Evolutionary conservation across 2,888 invertebrate species (phyloP).

Genomic region (Eurytoma californica): DNA sequence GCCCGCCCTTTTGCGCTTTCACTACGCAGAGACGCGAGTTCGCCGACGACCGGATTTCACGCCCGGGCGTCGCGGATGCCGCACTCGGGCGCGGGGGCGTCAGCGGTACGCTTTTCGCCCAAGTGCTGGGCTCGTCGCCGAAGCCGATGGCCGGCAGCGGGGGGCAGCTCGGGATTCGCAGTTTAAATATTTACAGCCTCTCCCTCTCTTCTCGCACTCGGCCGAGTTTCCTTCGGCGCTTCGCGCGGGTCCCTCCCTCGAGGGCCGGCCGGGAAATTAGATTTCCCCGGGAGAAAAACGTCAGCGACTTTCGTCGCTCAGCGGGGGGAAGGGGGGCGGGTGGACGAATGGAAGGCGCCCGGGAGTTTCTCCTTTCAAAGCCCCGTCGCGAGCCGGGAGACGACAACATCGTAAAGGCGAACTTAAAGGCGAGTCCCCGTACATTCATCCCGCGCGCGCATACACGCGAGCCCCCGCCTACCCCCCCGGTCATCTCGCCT

Average conservation of each 20-base stretch:
- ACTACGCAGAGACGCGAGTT: too few species aligned
- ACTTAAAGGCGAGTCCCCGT: constrained; percentile 51
- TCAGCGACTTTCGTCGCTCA: constrained; percentile 56
- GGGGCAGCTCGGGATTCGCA: constrained; percentile 60
- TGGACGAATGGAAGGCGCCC: constrained; percentile 46
- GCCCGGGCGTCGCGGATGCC: too few species aligned
- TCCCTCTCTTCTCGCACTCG: constrained; percentile 52
- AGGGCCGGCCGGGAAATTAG: constrained; percentile 64
- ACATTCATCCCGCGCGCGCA: not conserved
- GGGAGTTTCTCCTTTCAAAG: constrained; percentile 61
- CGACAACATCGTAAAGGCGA: constrained; percentile 58
- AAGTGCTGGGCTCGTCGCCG: too few species aligned
- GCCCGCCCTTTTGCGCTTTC: too few species aligned
- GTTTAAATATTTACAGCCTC: constrained; percentile 68
- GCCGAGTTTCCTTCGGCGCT: constrained; percentile 47
- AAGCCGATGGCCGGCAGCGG: too few species aligned
- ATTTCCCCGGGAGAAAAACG: constrained; percentile 66
- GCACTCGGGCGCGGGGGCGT: too few species aligned
- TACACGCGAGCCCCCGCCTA: not conserved
- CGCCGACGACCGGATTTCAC: too few species aligned
- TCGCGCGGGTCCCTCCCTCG: constrained; percentile 2
- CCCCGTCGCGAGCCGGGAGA: constrained; percentile 43
- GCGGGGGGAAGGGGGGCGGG: not conserved
- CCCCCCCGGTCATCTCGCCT: constrained; percentile 41
- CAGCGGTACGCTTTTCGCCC: too few species aligned